Evolutionary conservation across 92 coral and sea anemone species (phyloP).

Genomic region (Hydrozoanthus gracilis): DNA sequence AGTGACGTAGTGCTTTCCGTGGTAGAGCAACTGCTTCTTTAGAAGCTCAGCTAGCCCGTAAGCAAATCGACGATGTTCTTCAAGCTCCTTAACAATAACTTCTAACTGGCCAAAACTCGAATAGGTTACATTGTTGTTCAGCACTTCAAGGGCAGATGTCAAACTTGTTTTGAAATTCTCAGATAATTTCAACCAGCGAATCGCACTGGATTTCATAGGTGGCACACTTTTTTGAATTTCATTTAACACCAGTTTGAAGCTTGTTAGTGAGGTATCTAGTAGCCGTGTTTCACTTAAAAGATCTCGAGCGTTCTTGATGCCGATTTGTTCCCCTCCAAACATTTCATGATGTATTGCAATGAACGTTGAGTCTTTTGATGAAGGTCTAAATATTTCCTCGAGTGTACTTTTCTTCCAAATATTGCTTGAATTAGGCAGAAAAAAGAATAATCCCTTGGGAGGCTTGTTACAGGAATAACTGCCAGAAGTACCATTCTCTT

Average conservation of each 20-base stretch:
- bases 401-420: slow-evolving; percentile 38
- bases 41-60: slow-evolving; percentile 27
- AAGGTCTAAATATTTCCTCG: slow-evolving; percentile 19
- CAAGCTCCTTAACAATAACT: slow-evolving; percentile 9
- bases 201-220: slow-evolving; percentile 12
- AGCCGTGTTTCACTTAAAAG: background rate
- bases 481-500: background rate
- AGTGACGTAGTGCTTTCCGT: slow-evolving; percentile 26
- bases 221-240: background rate
- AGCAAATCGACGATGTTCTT: slow-evolving; percentile 34
- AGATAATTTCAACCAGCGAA: slow-evolving; percentile 22
- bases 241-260: background rate
- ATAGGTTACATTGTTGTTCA: background rate
- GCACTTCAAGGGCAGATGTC: background rate
- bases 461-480: background rate
- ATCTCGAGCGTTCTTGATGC: slow-evolving; percentile 9
- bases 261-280: background rate
- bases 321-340: slow-evolving; percentile 29
- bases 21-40: background rate
- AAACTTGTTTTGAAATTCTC: slow-evolving; percentile 12
- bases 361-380: slow-evolving; percentile 23
- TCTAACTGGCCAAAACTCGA: slow-evolving; percentile 26
- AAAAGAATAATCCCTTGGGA: slow-evolving; percentile 19
- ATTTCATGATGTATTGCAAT: slow-evolving; percentile 28
- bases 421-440: background rate